A percentile compares a stretch with the other conserved stretches of the same genome.
Evolutionary conservation across 1,140 invertebrate genomes (phyloP).

Genomic region (Zaprionus capensis): DNA sequence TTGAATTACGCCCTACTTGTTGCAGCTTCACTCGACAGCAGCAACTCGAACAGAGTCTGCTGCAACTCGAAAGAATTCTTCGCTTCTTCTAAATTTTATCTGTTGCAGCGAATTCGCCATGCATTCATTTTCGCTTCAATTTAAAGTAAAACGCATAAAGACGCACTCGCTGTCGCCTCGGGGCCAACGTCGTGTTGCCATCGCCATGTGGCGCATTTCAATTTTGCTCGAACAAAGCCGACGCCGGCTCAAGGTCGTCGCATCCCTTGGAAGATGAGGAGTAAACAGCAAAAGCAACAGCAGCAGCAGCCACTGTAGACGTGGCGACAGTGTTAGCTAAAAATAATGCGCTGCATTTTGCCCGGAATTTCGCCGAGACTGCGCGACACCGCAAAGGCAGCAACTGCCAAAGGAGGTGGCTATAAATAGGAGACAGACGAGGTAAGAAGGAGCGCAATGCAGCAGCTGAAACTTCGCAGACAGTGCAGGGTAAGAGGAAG

Average conservation of each 20-base stretch:
- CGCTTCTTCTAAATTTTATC: background rate
- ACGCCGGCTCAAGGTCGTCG: slow-evolving; percentile 42
- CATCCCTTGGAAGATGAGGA: slow-evolving; percentile 31
- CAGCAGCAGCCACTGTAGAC: slow-evolving; percentile 16
- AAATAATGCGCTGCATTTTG: slow-evolving; percentile 23
- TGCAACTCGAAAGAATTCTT: background rate
- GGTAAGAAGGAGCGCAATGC: slow-evolving; percentile 2
- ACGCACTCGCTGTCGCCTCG: background rate
- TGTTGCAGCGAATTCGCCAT: background rate
- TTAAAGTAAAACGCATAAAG: slow-evolving; percentile 17
- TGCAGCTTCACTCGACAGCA: slow-evolving; percentile 5
- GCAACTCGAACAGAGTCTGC: background rate
- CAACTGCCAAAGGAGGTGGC: slow-evolving; percentile 27
- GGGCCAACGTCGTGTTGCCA: slow-evolving; percentile 17
- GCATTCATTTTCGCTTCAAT: background rate
- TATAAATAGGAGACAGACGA: slow-evolving; percentile 44
- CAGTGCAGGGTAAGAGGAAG: background rate
- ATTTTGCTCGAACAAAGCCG: slow-evolving; percentile 22
- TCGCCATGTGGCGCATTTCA: slow-evolving; percentile 32
- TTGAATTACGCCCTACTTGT: slow-evolving; percentile 44
- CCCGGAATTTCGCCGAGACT: slow-evolving; percentile 4
- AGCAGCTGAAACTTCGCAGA: slow-evolving; percentile 39
- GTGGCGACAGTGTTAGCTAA: slow-evolving; percentile 15
- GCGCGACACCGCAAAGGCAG: background rate
- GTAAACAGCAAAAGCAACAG: background rate